Evolutionary conservation across 2,797 vertebrate species (phyloP), one percentile per base, ranked within the genome.

Genomic region (Mormyrus hasselquistii): DNA sequence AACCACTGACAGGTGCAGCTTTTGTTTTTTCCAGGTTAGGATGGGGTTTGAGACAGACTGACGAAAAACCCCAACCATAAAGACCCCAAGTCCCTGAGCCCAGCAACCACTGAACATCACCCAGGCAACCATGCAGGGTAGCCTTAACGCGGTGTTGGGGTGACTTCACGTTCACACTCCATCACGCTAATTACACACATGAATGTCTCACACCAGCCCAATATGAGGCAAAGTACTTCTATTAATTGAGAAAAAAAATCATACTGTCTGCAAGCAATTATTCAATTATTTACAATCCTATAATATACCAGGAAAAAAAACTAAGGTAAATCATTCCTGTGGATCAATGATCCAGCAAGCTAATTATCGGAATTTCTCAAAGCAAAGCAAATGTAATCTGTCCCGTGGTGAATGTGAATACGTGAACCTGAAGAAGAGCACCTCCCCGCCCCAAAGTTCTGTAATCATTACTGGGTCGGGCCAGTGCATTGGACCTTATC

Each of bases 361-460:
- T 87, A 87, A 38, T 87, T 87, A 59, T 87, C 85, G 53, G 25
- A 87, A 59, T 87, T 87, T 87, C 38, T 41, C 16, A 55, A 57
- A 57, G 85, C 50, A 59, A 55, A 57, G 50, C 50, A 87, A 38
- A 87, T 44, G 53, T 22, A 19, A 87, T 87, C 59, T 87, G 52
- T 59, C 34, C 29, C 2, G 8, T 59, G 85, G 57, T 16, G 19
- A 41, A 59, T 8, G 5, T 57, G 83, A 55, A 29, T 29, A 47
- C 1, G 10, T 25, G 2, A 14, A 22, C 2, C 44, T 14, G 22
- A 34, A 14, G 47, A 14, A 4, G 19, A 2, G 10, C 19, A 34
- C 22, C 22, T 1, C n/a, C 2, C 22, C 53, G 4, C 25, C 9
- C 29, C 29, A 38, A 0, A 34, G 52, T 57, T 29, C 85, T 38